Evolutionary conservation across 2,113 vertebrate genomes (phyloP), one percentile per base, ranked within the genome.

Genomic region (Helogale parvula): DNA sequence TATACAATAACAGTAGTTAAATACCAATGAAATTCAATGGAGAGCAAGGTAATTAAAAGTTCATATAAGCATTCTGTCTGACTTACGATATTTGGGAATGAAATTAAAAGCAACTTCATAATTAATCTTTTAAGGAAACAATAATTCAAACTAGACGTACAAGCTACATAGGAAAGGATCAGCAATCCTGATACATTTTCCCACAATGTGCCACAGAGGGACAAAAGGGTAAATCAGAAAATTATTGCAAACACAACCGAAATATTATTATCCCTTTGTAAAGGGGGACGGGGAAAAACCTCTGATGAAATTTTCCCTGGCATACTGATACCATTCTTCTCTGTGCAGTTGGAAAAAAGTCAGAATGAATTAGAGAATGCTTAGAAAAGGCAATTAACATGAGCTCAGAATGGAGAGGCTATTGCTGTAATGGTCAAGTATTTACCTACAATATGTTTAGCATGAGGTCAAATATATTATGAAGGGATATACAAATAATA

Each of bases 91-190:
- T 57, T 90, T 95, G 45, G 21, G 13, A 84, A 68, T 90, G 71
- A 88, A 84, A 94, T 81, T 69, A 52, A 84, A 94, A 88, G 35
- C 29, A 60, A 35, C 35, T 94, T 92, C 52, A n/a, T 86, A n/a
- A 47, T 86, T 71, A 91, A 88, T n/a, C 25, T 38, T 9, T 27
- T 54, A 6, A 10, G 23, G 52, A 5, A 84, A 87, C 1, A 87
- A 23, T 25, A 63, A 83, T 54, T 88, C 60, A 65, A 52, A 93
- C 38, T 21, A 35, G 2, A 11, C 17, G 74, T 90, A 52, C 0
- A 74, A 92, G 63, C 45, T 80, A n/a, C 68, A 12, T 29, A 25
- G 31, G 31, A 89, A 88, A 93, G 19, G 13, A 41, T 50, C n/a
- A 57, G 23, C 66, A 77, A 25, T 60, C 77, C 71, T 38, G 41